phyloP scores from a whole-genome alignment of 2,113 vertebrate species.

The Neoarius graeffei region DNA sequence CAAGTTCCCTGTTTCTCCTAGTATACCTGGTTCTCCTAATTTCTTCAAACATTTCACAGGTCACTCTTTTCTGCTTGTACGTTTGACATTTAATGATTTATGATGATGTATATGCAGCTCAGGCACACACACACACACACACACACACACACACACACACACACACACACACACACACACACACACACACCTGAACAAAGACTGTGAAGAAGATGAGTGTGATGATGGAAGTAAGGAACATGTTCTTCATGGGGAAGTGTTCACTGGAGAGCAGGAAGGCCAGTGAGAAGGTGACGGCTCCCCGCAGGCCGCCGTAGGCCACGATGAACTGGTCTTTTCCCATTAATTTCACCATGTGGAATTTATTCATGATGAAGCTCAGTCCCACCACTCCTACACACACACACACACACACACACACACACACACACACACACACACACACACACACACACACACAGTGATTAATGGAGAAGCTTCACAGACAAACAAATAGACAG shows the following conservation, averaged over 20 bases:
- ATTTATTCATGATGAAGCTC: conserved; percentile 92
- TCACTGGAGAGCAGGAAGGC: conserved; percentile 81
- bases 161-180: conserved; percentile 40
- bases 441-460: conserved; percentile 3
- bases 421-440: not conserved
- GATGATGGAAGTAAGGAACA: conserved; percentile 98
- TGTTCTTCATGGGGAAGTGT: conserved; percentile 78
- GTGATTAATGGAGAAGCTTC: not conserved
- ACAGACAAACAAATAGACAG: not conserved
- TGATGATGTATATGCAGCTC: not conserved
- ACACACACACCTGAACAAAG: conserved; percentile 88
- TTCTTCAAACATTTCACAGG: not conserved
- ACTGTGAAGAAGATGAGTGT: conserved; percentile 97
- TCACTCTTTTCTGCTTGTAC: not conserved
- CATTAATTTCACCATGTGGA: conserved; percentile 90
- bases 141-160: conserved; percentile 78
- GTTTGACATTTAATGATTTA: not conserved
- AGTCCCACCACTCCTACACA: conserved; percentile 86
- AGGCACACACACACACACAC: conserved; percentile 55
- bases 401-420: conserved; percentile 1
- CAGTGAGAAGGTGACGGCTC: conserved; percentile 94
- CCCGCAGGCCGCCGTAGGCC: conserved; percentile 91
- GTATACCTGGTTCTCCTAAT: not conserved
- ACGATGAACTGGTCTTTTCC: conserved; percentile 98
- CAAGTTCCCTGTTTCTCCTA: not conserved